These are phyloP conservation scores for Agonum fuliginosum DNA, from an alignment of 2,888 invertebrate species.

Conservation along the genomic window DNA sequence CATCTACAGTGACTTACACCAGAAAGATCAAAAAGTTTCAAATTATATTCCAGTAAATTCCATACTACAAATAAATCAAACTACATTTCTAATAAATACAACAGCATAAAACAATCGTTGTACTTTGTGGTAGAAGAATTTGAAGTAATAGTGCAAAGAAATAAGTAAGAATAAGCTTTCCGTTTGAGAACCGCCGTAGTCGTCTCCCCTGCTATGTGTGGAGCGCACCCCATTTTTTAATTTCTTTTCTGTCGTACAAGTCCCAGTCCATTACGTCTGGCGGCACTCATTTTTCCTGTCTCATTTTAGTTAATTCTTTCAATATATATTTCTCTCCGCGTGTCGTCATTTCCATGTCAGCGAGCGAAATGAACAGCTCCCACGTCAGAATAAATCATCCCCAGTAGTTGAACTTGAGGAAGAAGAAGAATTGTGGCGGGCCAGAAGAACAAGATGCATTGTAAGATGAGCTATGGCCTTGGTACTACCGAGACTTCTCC, in stretches of 20 bases:
- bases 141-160: neutral
- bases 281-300: conserved; percentile 69
- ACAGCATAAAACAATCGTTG: too few species aligned
- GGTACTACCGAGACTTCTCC: neutral
- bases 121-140: neutral
- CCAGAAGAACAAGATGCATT: neutral
- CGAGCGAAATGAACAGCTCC: conserved; percentile 56
- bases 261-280: conserved; percentile 67
- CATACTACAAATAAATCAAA: neutral
- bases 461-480: conserved; percentile 18
- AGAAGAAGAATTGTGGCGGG: conserved; percentile 1
- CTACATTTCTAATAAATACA: neutral
- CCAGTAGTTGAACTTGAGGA: conserved; percentile 56
- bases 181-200: conserved; percentile 36
- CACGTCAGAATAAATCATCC: conserved; percentile 60
- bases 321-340: conserved; percentile 68
- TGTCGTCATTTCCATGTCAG: conserved; percentile 64
- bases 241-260: conserved; percentile 68
- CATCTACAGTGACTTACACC: conserved; percentile 64
- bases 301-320: conserved; percentile 70
- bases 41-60: neutral
- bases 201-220: conserved; percentile 36
- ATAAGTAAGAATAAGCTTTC: neutral
- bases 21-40: conserved; percentile 14
- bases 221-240: conserved; percentile 66